A percentile compares a stretch with the other conserved stretches of the same genome.
Evolutionary conservation across 2,113 vertebrate genomes (phyloP).

Genomic region (Lasiurus borealis): DNA sequence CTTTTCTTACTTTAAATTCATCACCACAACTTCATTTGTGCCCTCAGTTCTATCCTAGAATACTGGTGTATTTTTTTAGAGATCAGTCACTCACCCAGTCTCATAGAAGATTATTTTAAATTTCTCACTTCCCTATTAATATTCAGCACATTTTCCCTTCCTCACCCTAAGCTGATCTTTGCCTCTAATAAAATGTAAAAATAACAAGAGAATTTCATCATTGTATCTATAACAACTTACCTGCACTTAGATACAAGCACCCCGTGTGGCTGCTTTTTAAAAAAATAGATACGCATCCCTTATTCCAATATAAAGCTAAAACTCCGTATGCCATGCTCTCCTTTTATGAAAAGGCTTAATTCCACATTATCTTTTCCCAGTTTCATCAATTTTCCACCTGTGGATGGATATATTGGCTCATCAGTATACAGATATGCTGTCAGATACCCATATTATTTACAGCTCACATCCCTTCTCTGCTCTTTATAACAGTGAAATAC

Average conservation of each 20-base stretch:
- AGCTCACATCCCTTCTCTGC: neutral
- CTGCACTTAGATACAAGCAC: neutral
- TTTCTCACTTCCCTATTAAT: neutral
- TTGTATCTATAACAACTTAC: neutral
- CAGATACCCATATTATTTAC: neutral
- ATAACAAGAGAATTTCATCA: neutral
- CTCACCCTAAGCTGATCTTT: neutral
- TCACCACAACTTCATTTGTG: neutral
- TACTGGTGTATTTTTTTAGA: neutral
- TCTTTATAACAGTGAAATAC: neutral
- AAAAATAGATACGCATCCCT: neutral
- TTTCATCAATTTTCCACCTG: neutral
- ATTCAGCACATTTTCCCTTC: constrained; percentile 20
- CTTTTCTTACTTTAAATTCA: constrained; percentile 48
- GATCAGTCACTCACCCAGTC: neutral
- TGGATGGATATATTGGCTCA: neutral
- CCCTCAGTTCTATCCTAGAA: neutral
- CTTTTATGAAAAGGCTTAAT: neutral
- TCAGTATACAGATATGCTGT: neutral
- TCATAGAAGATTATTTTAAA: constrained; percentile 14
- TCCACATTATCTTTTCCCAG: neutral
- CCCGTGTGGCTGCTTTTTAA: neutral
- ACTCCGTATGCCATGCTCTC: neutral
- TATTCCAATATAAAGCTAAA: neutral
- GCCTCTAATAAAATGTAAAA: constrained; percentile 25